A percentile compares a stretch with the other conserved stretches of the same genome.
Conservation (phyloP, 2,113 vertebrate genomes). For the Oxyruncus cristatus region DNA sequence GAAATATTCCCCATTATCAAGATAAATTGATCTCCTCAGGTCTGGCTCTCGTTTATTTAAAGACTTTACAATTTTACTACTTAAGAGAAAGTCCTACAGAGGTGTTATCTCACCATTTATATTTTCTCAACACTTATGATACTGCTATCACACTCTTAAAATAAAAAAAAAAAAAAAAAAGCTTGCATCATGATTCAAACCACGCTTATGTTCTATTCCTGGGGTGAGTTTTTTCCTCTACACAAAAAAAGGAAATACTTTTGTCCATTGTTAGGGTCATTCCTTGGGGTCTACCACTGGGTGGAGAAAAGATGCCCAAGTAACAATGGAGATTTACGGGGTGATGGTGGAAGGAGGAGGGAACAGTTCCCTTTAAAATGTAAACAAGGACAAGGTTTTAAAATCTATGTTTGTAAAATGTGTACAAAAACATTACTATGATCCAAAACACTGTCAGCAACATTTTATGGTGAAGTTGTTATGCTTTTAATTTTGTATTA, state of each 20-base stretch:
- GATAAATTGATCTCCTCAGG: conserved; percentile 66
- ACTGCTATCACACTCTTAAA: conserved; percentile 84
- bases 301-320: background rate
- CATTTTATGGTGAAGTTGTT: conserved; percentile 49
- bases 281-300: background rate
- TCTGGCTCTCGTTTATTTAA: conserved; percentile 74
- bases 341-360: background rate
- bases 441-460: conserved; percentile 30
- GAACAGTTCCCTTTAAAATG: background rate
- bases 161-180: conserved; percentile 51
- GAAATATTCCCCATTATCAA: conserved; percentile 62
- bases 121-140: conserved; percentile 85
- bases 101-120: conserved; percentile 87
- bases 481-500: conserved; percentile 70
- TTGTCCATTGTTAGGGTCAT: background rate
- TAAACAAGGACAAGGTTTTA: background rate
- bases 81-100: conserved; percentile 81
- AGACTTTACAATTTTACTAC: conserved; percentile 82
- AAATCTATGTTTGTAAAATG: conserved; percentile 16
- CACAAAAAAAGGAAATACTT: background rate
- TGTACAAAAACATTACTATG: background rate
- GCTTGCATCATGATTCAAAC: conserved; percentile 64
- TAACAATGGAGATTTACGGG: background rate
- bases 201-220: conserved; percentile 43
- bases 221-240: background rate